Percentiles rank a stretch among this genome's conserved stretches.
phyloP scores from a whole-genome alignment of 2,113 vertebrate species.

The Cacatua alba region DNA sequence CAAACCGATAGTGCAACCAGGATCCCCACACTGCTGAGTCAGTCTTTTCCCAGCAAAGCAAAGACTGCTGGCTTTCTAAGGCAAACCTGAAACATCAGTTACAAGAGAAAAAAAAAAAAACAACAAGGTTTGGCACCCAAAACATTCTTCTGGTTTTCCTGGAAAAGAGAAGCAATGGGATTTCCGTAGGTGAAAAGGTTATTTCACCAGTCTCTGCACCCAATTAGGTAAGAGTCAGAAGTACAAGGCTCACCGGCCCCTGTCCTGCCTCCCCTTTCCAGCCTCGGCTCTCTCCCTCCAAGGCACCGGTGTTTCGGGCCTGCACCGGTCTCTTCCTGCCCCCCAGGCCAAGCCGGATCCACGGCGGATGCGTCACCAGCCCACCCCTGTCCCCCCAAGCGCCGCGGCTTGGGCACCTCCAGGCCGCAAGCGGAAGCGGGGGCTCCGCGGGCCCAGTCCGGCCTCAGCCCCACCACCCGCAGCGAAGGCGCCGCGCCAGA shows the following conservation, averaged over 20 bases:
- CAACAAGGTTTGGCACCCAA: not conserved
- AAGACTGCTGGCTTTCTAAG: too few relatives aligned
- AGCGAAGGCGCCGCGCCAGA: too few relatives aligned
- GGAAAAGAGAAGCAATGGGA: not conserved
- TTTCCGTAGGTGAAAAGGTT: not conserved
- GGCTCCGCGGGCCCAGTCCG: too few relatives aligned
- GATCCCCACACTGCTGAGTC: too few relatives aligned
- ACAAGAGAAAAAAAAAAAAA: too few relatives aligned
- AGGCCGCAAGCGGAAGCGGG: too few relatives aligned
- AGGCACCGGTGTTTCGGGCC: fast-evolving
- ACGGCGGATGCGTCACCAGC: not conserved
- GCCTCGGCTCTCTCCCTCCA: not conserved
- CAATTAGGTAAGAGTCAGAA: too few relatives aligned
- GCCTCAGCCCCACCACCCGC: too few relatives aligned
- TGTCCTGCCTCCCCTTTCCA: not conserved
- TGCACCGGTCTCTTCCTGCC: not conserved
- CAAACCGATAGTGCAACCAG: too few relatives aligned
- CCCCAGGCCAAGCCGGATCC: too few relatives aligned
- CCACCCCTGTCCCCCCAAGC: not conserved
- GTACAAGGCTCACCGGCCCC: not conserved
- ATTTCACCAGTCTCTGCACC: not conserved
- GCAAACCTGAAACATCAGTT: too few relatives aligned
- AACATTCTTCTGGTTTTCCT: not conserved
- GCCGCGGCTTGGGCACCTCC: not conserved
- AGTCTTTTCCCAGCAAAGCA: too few relatives aligned